Evolutionary conservation across 1,140 invertebrate genomes (phyloP), one percentile per base, ranked within the genome.

Genomic region (Whitmania pigra): DNA sequence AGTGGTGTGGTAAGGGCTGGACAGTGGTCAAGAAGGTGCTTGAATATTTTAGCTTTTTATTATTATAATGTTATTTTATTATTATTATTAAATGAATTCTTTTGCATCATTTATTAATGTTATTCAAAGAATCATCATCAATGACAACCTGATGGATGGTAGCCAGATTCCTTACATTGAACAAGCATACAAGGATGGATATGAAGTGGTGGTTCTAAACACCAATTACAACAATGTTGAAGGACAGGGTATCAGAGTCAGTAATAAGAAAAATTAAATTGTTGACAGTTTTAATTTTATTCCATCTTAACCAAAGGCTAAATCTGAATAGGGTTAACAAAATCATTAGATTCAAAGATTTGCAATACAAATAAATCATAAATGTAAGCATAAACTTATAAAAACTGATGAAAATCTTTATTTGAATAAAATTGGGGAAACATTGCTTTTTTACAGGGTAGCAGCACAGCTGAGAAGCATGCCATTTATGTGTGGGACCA

Each of bases 1-100:
- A 88, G 86, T 74, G 89, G 89, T 22, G 88, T 87, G 31, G 89
- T 91, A 0, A 82, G 88, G 73, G 89, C 89, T 73, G 90, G 90
- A 0, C 89, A 91, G 77, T 92, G 90, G 90, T 87, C 89, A 43
- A 84, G 89, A 75, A 85, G 84, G 85, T 85, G 71, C 72, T 68
- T 36, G 29, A 63, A 20, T 63, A 22, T 31, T 63, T 63, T 63
- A 25, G 9, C 29, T 18, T 63, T 63, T 67, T n/a, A 20, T 67
- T 25, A 25, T 36, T 36, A 36, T 36, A 36, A 36, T n/a, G n/a
- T 36, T 49, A 17, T 7, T n/a, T 49, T 17, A 49, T 49, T 49
- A 13, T 11, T 17, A 49, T 17, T 49, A 11, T 49, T 49, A 49
- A 15, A 49, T 17, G 13, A 15, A 49, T 49, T 49, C 43, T 15